These are phyloP conservation scores for Eristalis tenax DNA, from an alignment of 2,888 invertebrate genomes.

Conservation along the genomic window DNA sequence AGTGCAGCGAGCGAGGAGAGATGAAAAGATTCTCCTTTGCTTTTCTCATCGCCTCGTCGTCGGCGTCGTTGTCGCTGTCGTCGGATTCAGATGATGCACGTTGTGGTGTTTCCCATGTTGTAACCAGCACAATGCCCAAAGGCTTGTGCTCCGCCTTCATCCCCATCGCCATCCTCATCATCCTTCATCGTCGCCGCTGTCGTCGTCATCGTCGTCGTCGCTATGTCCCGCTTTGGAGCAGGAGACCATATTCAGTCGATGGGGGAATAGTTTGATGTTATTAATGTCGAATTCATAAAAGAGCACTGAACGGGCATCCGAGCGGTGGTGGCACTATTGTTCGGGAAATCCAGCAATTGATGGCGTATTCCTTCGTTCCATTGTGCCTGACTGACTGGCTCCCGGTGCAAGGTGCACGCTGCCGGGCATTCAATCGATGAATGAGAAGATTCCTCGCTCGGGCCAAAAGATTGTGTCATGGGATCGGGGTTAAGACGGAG, in stretches of 20 bases:
- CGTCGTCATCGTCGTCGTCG: not conserved
- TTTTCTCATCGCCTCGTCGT: constrained; percentile 6
- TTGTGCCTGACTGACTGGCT: not conserved
- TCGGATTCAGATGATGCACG: constrained; percentile 50
- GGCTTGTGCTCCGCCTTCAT: not conserved
- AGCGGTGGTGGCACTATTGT: constrained; percentile 38
- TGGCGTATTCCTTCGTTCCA: not conserved
- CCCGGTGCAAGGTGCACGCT: not conserved
- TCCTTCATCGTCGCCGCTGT: not conserved
- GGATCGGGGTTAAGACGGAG: no score
- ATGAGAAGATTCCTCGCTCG: constrained; percentile 41
- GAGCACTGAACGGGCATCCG: constrained; percentile 43
- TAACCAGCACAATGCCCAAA: not conserved
- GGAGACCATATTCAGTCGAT: constrained; percentile 56
- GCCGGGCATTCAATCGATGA: constrained; percentile 2
- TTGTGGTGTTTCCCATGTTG: constrained; percentile 21
- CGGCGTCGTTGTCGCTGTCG: no score
- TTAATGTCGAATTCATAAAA: constrained; percentile 66
- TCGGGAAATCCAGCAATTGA: constrained; percentile 7
- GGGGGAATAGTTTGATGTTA: constrained; percentile 63
- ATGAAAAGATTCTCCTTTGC: constrained; percentile 43
- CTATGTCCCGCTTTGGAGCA: constrained; percentile 2
- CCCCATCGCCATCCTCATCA: no score
- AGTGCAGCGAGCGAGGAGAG: constrained; percentile 12
- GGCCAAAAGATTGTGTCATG: no score